Evolutionary conservation across 35 echinoderm and acorn worm species (phyloP).

Genomic region (Eucidaris tribuloides): DNA sequence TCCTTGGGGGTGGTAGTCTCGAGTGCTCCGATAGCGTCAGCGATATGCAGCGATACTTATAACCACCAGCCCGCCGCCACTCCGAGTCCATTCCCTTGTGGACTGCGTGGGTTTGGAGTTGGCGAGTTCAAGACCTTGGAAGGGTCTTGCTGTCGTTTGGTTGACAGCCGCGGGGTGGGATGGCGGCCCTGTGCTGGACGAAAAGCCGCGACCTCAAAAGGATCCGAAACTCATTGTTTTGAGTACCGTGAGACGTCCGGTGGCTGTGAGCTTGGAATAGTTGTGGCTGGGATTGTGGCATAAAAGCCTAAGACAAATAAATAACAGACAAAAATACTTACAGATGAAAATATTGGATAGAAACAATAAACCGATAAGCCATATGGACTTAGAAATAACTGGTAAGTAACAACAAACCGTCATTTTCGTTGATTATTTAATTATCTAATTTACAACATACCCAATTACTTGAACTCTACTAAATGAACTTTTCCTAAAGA

Average conservation of each 20-base stretch:
- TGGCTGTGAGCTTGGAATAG: not conserved
- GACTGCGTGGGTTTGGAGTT: not conserved
- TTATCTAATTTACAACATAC: too few relatives aligned
- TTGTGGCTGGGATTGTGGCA: not conserved
- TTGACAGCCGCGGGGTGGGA: not conserved
- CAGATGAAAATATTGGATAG: too few relatives aligned
- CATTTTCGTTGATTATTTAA: too few relatives aligned
- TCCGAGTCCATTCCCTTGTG: not conserved
- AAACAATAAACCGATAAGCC: too few relatives aligned
- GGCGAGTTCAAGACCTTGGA: constrained; percentile 1
- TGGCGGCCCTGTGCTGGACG: not conserved
- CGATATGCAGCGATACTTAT: constrained; percentile 20
- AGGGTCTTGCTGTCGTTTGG: not conserved
- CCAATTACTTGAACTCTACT: too few relatives aligned
- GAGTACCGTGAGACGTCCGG: too few relatives aligned
- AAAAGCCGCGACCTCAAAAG: constrained; percentile 10
- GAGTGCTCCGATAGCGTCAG: not conserved
- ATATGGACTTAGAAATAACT: too few relatives aligned
- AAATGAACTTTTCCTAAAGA: too few relatives aligned
- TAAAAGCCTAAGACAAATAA: not conserved
- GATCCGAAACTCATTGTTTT: constrained; percentile 7
- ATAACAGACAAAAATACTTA: too few relatives aligned
- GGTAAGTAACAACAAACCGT: too few relatives aligned
- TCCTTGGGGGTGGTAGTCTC: not conserved
- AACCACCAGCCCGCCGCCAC: too few relatives aligned